phyloP scores from a whole-genome alignment of 2,797 vertebrate species.

The Scolopax rusticola region DNA sequence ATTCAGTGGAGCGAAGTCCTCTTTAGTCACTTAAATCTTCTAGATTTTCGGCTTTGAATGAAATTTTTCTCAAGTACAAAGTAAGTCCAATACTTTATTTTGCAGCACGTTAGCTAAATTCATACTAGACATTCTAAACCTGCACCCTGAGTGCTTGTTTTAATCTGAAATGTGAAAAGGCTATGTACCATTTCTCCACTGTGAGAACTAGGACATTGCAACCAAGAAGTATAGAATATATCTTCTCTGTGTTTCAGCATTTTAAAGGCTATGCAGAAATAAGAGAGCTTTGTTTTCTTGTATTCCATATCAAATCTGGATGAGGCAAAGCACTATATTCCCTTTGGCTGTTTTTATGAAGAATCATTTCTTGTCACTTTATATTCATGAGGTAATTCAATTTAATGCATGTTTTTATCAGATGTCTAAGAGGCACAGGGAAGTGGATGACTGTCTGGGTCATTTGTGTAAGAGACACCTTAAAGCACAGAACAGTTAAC shows the following conservation, averaged over 20 bases:
- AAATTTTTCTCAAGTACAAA: neutral
- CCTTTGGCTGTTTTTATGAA: constrained; percentile 25
- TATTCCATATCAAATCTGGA: neutral
- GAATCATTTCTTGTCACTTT: constrained; percentile 41
- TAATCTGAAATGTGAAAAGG: neutral
- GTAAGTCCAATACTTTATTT: neutral
- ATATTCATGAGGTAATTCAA: constrained; percentile 51
- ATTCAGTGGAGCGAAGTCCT: neutral
- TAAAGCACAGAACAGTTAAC: neutral
- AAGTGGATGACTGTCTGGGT: neutral
- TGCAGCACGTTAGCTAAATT: neutral
- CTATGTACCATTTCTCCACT: neutral
- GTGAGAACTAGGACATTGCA: neutral
- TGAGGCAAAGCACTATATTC: neutral
- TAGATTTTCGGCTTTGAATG: neutral
- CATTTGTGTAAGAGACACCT: constrained; percentile 24
- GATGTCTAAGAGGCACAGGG: neutral
- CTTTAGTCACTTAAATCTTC: neutral
- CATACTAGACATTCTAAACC: neutral
- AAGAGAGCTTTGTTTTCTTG: neutral
- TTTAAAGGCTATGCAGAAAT: neutral
- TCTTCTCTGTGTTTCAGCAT: neutral
- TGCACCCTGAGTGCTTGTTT: neutral
- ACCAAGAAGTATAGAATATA: neutral
- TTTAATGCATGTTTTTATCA: constrained; percentile 23